Evolutionary conservation across 2,888 invertebrate genomes (phyloP), one percentile per base, ranked within the genome.

Genomic region (Noctua fimbriata): DNA sequence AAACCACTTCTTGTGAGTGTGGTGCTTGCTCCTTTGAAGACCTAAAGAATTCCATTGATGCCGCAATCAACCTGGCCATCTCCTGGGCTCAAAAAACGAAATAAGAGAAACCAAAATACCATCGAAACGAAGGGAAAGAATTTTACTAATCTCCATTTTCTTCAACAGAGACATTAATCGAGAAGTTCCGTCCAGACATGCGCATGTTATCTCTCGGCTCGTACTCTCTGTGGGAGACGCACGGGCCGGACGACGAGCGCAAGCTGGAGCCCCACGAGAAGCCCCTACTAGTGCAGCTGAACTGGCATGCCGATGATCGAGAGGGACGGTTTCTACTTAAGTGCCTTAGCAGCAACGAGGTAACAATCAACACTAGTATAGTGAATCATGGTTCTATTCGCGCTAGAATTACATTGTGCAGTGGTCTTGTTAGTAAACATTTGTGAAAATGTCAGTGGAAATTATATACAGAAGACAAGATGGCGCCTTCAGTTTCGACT

Each of bases 181-280:
- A 99, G 97, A 99, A 99, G 97, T 99, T 99, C 97, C 98, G 99
- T 92, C 99, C 99, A 36, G 99, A 99, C 97, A 99, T 99, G 99
- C 98, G 99, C 88, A 99, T 99, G 99, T 93, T 98, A 85, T 98
- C 98, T 32, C 97, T 98, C 84, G 98, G 98, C 81, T 98, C 98
- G 89, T 98, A 98, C 94, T 98, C 98, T 60, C 95, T 98, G 84
- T 98, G 98, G 96, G 98, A 98, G 96, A 97, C 98, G 75, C 98
- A 98, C 95, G 98, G 98, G 84, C 98, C 98, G 66, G 96, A 97
- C 97, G 99, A 99, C 94, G 99, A 99, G 97, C 97, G 99, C 83
- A 98, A 98, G 90, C 97, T 99, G 92, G 98, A 98, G 88, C 98
- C 98, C 41, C 99, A 99, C 91, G 99, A 99, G 97, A 99, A 99